phyloP scores from a whole-genome alignment of 2,888 invertebrate genomes.

The Xanthia togata region DNA sequence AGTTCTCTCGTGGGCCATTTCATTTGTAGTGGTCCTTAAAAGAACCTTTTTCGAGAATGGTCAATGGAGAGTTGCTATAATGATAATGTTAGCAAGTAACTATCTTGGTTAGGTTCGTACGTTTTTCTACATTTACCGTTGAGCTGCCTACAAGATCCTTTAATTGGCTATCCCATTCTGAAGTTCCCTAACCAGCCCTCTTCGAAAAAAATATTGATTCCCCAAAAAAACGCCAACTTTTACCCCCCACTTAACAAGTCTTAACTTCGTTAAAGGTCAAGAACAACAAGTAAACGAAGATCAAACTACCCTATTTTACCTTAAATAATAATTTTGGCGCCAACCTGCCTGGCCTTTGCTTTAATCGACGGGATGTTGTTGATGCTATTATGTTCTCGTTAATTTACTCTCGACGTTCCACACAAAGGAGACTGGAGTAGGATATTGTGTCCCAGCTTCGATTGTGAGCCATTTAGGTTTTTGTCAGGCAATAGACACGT shows the following conservation, averaged over 20 bases:
- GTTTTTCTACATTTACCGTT: background rate
- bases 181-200: background rate
- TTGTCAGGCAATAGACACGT: conserved; percentile 33
- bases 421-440: conserved; percentile 44
- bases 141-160: background rate
- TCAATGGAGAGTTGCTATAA: background rate
- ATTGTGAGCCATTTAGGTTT: conserved; percentile 41
- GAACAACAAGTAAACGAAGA: conserved; percentile 21
- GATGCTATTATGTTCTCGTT: conserved; percentile 39
- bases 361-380: conserved; percentile 41
- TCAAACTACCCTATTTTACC: conserved; percentile 35
- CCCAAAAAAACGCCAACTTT: background rate
- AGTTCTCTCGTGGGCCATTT: background rate
- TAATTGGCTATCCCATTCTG: background rate
- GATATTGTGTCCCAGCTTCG: conserved; percentile 23
- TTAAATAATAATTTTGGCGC: conserved; percentile 34
- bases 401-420: conserved; percentile 39
- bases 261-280: conserved; percentile 21
- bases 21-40: conserved; percentile 11
- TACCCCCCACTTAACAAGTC: background rate
- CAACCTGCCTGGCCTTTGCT: conserved; percentile 31
- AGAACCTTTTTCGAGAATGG: background rate
- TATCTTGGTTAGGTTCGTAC: background rate
- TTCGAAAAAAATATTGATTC: background rate
- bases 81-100: background rate